phyloP scores from a whole-genome alignment of 2,797 vertebrate genomes.

The Ctenopoma kingsleyae region DNA sequence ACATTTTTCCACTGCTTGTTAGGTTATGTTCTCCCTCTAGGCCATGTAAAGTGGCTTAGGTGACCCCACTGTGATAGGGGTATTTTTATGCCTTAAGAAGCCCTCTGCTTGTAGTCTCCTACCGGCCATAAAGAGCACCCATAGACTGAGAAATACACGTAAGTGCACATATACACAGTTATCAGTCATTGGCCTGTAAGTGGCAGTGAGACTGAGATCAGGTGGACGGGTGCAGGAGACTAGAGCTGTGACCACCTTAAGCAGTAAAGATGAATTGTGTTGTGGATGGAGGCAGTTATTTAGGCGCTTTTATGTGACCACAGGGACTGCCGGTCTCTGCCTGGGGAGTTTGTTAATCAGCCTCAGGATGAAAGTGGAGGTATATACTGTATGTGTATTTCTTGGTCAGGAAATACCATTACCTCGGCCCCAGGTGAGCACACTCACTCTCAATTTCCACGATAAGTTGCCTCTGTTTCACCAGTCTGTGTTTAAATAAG shows the following conservation, averaged over 20 bases:
- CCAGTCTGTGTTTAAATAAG: neutral
- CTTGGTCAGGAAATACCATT: conserved; percentile 18
- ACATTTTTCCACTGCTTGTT: conserved; percentile 36
- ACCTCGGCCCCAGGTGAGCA: conserved; percentile 9
- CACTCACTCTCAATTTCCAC: neutral
- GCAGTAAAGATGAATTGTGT: conserved; percentile 65
- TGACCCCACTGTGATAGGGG: conserved; percentile 51
- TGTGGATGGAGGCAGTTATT: conserved; percentile 50
- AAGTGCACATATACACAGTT: conserved; percentile 10
- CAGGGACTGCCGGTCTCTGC: conserved; percentile 31
- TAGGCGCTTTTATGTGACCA: conserved; percentile 40
- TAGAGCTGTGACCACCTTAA: conserved; percentile 44
- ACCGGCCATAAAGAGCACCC: conserved; percentile 41
- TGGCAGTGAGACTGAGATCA: conserved; percentile 1
- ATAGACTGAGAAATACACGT: conserved; percentile 12
- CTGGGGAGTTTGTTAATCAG: conserved; percentile 57
- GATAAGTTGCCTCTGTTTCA: neutral
- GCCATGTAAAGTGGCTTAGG: conserved; percentile 56
- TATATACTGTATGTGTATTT: conserved; percentile 19
- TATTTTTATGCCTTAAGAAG: conserved; percentile 47
- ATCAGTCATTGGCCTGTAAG: conserved; percentile 46
- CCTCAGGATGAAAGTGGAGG: conserved; percentile 29
- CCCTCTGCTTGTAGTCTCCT: conserved; percentile 27
- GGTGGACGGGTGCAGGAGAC: conserved; percentile 16
- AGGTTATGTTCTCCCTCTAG: conserved; percentile 51